Conservation (phyloP, 1,140 invertebrate genomes). For the Globodera ellingtonae region DNA sequence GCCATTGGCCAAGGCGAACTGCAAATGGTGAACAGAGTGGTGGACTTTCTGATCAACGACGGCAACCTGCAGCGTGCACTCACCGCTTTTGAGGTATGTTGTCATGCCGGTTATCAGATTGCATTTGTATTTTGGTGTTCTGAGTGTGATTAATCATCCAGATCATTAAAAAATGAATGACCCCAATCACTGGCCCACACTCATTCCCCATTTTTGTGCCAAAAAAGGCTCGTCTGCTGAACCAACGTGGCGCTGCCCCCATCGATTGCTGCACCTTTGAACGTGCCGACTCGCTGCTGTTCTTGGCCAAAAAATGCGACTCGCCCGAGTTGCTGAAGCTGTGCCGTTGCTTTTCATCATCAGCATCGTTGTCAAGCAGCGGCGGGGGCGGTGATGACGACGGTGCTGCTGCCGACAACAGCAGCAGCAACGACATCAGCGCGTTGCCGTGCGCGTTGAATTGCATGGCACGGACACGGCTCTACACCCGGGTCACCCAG, state of each 20-base stretch:
- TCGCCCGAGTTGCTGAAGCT: conserved; percentile 23
- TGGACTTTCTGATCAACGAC: conserved; percentile 35
- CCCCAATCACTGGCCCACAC: no score
- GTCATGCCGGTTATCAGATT: background rate
- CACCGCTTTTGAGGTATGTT: conserved; percentile 28
- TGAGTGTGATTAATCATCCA: no score
- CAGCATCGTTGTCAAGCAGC: no score
- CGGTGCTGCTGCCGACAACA: no score
- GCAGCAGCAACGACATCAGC: conserved; percentile 11
- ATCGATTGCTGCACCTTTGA: conserved; percentile 19
- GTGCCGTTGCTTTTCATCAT: conserved; percentile 8
- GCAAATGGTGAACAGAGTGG: conserved; percentile 37
- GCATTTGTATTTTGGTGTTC: no score
- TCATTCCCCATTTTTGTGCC: background rate
- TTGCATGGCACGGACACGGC: conserved; percentile 20
- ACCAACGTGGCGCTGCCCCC: conserved; percentile 11
- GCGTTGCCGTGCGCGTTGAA: conserved; percentile 33
- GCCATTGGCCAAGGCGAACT: conserved; percentile 27
- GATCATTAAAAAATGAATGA: no score
- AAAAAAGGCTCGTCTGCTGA: conserved; percentile 22
- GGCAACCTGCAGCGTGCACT: conserved; percentile 23
- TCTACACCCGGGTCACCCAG: conserved; percentile 28
- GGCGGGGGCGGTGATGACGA: no score
- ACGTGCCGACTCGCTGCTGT: conserved; percentile 25
- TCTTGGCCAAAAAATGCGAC: conserved; percentile 31